These are phyloP conservation scores for Portunus trituberculatus DNA, from an alignment of 1,140 invertebrate genomes.

Conservation along the genomic window DNA sequence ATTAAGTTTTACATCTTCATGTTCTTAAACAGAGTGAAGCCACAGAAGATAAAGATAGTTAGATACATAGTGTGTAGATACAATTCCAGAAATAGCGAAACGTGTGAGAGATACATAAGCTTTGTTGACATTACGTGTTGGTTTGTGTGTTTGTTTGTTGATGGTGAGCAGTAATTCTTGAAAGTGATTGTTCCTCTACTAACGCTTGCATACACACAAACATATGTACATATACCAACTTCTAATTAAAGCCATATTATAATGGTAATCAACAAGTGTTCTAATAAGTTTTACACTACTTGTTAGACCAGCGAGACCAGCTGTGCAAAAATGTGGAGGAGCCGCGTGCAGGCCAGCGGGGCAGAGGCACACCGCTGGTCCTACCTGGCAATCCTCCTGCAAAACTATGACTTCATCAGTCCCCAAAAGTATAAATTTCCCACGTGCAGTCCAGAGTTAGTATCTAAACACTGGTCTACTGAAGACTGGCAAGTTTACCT, in stretches of 20 bases:
- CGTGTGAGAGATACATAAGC: not conserved
- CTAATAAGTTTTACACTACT: not conserved
- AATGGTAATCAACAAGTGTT: constrained; percentile 25
- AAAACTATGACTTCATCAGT: constrained; percentile 12
- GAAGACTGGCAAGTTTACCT: not conserved
- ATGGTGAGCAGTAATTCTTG: not conserved
- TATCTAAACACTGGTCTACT: constrained; percentile 1
- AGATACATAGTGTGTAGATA: not conserved
- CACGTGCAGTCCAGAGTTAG: not conserved
- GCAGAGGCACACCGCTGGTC: not conserved
- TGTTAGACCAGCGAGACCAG: not conserved
- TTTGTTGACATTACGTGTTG: not conserved
- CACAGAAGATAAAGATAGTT: constrained; percentile 52
- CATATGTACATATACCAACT: constrained; percentile 13
- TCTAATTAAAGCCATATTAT: constrained; percentile 35
- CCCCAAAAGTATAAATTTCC: constrained; percentile 4
- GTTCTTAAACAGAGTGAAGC: constrained; percentile 69
- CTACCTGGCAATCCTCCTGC: not conserved
- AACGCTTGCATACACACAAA: not conserved
- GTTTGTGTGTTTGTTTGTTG: not conserved
- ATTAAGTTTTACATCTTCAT: constrained; percentile 74
- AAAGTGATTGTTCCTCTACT: constrained; percentile 13
- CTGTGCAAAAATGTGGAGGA: not conserved
- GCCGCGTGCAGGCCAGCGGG: not conserved
- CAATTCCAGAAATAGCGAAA: not conserved